Evolutionary conservation across 2,888 invertebrate species (phyloP).

Genomic region (Mechanitis mazaeus): DNA sequence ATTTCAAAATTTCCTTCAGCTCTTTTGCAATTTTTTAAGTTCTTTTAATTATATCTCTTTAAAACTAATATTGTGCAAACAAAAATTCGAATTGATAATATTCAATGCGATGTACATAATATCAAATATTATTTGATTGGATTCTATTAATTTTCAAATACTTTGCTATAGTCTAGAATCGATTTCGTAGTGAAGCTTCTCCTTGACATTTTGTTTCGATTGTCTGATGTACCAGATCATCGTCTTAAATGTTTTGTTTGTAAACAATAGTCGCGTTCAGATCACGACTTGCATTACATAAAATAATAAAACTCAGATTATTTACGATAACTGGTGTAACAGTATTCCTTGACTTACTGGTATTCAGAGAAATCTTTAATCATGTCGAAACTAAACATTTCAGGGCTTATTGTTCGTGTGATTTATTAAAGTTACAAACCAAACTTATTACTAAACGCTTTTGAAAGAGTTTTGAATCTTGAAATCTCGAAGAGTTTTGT

Average conservation of each 20-base stretch:
- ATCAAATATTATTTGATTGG: not conserved
- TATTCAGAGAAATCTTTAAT: not conserved
- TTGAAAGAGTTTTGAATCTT: too few species aligned
- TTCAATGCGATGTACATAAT: too few species aligned
- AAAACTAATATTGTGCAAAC: too few species aligned
- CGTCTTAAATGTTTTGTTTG: conserved; percentile 15
- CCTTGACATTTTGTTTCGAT: conserved; percentile 29
- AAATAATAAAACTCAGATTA: conserved; percentile 6
- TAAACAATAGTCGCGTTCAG: conserved; percentile 14
- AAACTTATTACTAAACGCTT: too few species aligned
- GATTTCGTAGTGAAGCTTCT: conserved; percentile 25
- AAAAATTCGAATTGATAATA: too few species aligned
- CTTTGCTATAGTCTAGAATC: conserved; percentile 8
- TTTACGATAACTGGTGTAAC: not conserved
- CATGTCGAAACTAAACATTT: too few species aligned
- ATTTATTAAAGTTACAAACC: too few species aligned
- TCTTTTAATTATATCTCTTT: too few species aligned
- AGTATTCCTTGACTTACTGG: not conserved
- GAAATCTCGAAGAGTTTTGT: too few species aligned
- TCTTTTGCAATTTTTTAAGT: too few species aligned
- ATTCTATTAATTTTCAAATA: not conserved
- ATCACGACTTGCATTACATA: conserved; percentile 13
- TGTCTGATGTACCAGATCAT: conserved; percentile 18
- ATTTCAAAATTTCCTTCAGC: not conserved
- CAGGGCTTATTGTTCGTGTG: too few species aligned